These are phyloP conservation scores for Drosophila infuscata DNA, from an alignment of 2,888 invertebrate genomes.

Conservation along the genomic window DNA sequence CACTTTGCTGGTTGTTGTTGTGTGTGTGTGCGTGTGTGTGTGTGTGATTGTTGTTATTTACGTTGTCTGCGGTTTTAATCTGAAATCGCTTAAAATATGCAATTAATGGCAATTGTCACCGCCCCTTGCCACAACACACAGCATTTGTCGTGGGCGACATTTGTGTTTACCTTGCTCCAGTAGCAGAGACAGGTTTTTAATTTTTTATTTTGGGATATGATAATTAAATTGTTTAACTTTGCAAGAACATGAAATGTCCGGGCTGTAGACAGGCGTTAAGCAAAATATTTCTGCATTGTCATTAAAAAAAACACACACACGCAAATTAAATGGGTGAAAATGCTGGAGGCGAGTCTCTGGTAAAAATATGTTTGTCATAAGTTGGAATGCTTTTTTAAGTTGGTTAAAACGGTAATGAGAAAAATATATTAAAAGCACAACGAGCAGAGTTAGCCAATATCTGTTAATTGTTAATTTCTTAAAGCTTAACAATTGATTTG, in stretches of 20 bases:
- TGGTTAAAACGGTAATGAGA: not conserved
- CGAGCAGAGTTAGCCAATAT: not conserved
- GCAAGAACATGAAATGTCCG: constrained; percentile 21
- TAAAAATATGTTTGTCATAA: constrained; percentile 12
- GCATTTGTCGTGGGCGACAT: constrained; percentile 45
- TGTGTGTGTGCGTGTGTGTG: not conserved
- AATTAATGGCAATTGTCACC: constrained; percentile 73
- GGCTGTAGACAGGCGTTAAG: constrained; percentile 51
- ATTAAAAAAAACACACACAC: constrained; percentile 29
- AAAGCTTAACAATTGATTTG: not conserved
- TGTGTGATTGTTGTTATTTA: too few species aligned
- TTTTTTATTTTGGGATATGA: constrained; percentile 53
- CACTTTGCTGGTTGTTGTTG: constrained; percentile 4
- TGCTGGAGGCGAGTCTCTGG: not conserved
- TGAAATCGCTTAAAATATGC: constrained; percentile 73
- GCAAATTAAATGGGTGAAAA: not conserved
- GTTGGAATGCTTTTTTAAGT: not conserved
- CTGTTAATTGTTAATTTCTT: not conserved
- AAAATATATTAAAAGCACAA: not conserved
- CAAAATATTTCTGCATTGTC: constrained; percentile 48
- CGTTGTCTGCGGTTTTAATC: too few species aligned
- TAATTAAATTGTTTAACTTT: constrained; percentile 68
- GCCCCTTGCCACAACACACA: constrained; percentile 35
- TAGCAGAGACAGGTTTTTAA: constrained; percentile 23
- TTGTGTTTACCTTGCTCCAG: constrained; percentile 52